Evolutionary conservation across 1,140 invertebrate species (phyloP).

Genomic region (Akabosia matsudoensis): DNA sequence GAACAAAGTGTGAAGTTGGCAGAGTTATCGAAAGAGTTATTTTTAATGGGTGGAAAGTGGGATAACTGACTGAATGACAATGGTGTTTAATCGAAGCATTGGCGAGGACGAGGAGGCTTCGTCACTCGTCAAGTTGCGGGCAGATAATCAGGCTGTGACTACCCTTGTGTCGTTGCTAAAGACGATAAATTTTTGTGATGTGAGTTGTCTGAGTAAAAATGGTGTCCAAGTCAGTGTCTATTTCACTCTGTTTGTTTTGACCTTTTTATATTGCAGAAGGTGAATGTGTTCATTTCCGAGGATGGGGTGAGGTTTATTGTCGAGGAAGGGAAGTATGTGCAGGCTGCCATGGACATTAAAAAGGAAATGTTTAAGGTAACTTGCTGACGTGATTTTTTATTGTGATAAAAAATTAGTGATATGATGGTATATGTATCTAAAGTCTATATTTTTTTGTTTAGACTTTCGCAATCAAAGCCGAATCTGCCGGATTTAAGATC

Average conservation of each 20-base stretch:
- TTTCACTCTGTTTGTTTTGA: not conserved
- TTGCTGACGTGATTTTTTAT: not conserved
- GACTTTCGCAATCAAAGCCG: slow-evolving; percentile 15
- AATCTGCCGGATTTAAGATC: slow-evolving; percentile 18
- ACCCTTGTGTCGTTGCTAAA: slow-evolving; percentile 2
- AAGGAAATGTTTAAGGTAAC: slow-evolving; percentile 27
- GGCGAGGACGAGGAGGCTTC: too few species aligned
- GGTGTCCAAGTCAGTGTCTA: not conserved
- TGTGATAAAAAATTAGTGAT: not conserved
- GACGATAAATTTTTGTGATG: slow-evolving; percentile 25
- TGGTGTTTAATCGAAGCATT: too few species aligned
- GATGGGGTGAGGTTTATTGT: slow-evolving; percentile 31
- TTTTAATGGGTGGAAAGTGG: too few species aligned
- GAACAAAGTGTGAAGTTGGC: too few species aligned
- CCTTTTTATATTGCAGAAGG: slow-evolving; percentile 25
- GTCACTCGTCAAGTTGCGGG: too few species aligned
- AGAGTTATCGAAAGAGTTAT: too few species aligned
- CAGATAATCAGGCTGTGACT: not conserved
- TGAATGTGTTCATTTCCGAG: slow-evolving; percentile 28
- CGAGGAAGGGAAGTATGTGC: slow-evolving; percentile 37
- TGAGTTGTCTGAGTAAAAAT: not conserved
- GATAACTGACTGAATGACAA: too few species aligned
- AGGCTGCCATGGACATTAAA: slow-evolving; percentile 23
- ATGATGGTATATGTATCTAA: not conserved
- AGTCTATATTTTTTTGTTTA: not conserved